Conservation (phyloP, 2,113 vertebrate genomes). For the Muntiacus reevesi region DNA sequence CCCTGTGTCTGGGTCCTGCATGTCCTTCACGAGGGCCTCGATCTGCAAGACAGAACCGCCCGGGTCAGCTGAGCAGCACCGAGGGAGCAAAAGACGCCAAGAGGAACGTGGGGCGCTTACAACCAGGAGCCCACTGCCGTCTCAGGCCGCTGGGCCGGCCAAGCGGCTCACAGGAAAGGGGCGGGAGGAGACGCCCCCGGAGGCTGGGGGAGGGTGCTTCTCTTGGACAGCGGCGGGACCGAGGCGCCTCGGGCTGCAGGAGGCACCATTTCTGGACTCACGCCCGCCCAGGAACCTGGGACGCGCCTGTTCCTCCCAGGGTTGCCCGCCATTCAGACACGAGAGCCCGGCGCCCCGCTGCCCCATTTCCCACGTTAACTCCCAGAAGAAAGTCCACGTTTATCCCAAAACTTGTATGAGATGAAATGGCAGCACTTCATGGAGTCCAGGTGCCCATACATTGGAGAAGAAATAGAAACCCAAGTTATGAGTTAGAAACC, state of each 20-base stretch:
- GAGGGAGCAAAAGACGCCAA: neutral
- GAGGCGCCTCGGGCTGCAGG: fast-evolving
- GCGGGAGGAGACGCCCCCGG: neutral
- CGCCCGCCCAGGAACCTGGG: fast-evolving
- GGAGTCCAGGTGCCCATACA: neutral
- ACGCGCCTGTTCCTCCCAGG: neutral
- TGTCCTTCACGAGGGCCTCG: slow-evolving; percentile 91
- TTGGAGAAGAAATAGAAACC: neutral
- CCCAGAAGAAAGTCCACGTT: neutral
- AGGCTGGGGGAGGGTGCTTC: neutral
- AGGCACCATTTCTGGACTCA: neutral
- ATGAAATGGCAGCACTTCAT: neutral
- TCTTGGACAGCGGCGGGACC: neutral
- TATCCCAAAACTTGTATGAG: neutral
- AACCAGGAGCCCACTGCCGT: fast-evolving
- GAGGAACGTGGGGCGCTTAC: fast-evolving
- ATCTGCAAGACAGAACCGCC: slow-evolving; percentile 81
- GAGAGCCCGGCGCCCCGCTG: neutral
- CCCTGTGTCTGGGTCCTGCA: slow-evolving; percentile 92
- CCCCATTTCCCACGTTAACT: neutral
- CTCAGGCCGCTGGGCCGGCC: neutral
- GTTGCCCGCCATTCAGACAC: neutral
- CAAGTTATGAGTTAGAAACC: neutral
- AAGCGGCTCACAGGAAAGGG: neutral
- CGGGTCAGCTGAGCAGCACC: fast-evolving